Conservation (phyloP, 2,113 vertebrate species). For the Lasiurus cinereus region DNA sequence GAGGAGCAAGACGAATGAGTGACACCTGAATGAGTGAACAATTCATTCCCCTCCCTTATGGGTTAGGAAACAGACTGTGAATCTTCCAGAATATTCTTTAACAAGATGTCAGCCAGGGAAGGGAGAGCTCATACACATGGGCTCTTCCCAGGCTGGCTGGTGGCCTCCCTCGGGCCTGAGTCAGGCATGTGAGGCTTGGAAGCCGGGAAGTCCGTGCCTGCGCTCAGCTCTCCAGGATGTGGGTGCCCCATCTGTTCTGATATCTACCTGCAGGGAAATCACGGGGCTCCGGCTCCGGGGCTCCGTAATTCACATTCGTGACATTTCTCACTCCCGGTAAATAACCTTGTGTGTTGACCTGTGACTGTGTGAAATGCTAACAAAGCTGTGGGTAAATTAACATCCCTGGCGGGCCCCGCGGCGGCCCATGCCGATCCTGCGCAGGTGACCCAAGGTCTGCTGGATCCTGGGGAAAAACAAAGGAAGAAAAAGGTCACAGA, state of each 20-base stretch:
- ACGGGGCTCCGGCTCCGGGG: background rate
- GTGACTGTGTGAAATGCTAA: conserved; percentile 77
- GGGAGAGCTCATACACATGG: rapidly evolving
- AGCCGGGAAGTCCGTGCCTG: background rate
- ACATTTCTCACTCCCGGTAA: conserved; percentile 75
- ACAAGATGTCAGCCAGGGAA: background rate
- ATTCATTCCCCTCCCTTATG: background rate
- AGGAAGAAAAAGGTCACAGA: conserved; percentile 66
- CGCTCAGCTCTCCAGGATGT: background rate
- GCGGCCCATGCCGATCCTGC: conserved; percentile 44
- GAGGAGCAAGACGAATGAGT: background rate
- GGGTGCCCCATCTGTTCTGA: background rate
- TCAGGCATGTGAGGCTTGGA: background rate
- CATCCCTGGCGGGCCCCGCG: conserved; percentile 66
- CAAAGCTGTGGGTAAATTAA: conserved; percentile 76
- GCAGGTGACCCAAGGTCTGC: conserved; percentile 65
- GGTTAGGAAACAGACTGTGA: conserved; percentile 20
- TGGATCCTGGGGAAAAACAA: conserved; percentile 59
- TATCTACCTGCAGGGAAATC: background rate
- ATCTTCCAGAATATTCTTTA: conserved; percentile 42
- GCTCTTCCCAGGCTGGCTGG: background rate
- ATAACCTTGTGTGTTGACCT: conserved; percentile 80
- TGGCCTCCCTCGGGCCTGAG: background rate
- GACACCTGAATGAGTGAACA: background rate
- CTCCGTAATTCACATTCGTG: conserved; percentile 46